Conservation (phyloP, 2,797 vertebrate species). For the Poecilia wingei region DNA sequence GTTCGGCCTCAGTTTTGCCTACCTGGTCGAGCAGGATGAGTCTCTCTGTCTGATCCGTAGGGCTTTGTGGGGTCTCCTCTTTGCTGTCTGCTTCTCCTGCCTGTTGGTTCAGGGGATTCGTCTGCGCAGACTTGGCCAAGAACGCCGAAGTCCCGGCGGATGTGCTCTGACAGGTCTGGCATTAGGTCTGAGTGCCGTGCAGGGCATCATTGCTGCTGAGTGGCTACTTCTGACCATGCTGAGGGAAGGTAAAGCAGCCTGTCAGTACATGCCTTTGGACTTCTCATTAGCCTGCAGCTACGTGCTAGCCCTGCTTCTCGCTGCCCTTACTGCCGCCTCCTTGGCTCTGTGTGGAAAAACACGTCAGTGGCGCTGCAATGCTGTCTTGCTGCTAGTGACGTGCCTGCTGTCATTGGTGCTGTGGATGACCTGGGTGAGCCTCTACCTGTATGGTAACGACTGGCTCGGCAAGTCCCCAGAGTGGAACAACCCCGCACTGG, state of each 20-base stretch:
- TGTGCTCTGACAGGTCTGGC: constrained; percentile 88
- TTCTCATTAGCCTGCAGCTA: constrained; percentile 92
- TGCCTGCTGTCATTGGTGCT: constrained; percentile 89
- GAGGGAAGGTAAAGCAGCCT: constrained; percentile 87
- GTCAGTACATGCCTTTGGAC: constrained; percentile 91
- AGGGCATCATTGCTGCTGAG: constrained; percentile 94
- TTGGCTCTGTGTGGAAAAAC: constrained; percentile 92
- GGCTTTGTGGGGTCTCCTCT: constrained; percentile 92
- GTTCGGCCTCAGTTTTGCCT: constrained; percentile 92
- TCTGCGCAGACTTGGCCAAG: constrained; percentile 85
- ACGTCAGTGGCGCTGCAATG: constrained; percentile 90
- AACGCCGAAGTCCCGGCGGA: constrained; percentile 87
- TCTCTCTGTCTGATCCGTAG: constrained; percentile 87
- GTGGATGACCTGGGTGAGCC: constrained; percentile 95
- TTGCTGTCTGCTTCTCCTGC: constrained; percentile 93
- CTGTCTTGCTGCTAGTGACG: constrained; percentile 88
- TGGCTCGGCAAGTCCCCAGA: constrained; percentile 83
- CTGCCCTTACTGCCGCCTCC: constrained; percentile 84
- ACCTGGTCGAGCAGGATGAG: constrained; percentile 91
- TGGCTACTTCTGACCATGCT: constrained; percentile 95
- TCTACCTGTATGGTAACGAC: constrained; percentile 91
- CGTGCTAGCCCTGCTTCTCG: constrained; percentile 87
- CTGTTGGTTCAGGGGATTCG: constrained; percentile 91
- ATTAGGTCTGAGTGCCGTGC: constrained; percentile 88
- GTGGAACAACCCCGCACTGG: constrained; percentile 92